Percentiles rank a stretch among this genome's conserved stretches.
phyloP scores from a whole-genome alignment of 1,140 invertebrate genomes.

The Scaptomyza montana region DNA sequence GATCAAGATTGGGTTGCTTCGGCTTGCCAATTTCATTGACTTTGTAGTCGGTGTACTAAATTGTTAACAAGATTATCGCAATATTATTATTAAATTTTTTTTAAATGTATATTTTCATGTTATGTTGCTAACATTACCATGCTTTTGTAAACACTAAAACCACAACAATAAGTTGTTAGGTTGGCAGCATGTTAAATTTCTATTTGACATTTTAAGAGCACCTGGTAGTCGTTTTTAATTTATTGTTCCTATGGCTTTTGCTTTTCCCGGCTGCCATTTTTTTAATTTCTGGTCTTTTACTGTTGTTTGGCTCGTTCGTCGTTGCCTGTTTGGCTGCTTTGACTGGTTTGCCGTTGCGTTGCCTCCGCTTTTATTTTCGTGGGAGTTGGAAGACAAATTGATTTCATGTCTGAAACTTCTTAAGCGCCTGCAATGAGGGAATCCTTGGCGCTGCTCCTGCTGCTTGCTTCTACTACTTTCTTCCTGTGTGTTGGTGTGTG shows the following conservation, averaged over 20 bases:
- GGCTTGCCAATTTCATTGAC: too few species aligned
- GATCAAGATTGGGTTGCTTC: too few species aligned
- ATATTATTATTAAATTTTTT: too few species aligned
- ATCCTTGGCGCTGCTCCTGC: constrained; percentile 49
- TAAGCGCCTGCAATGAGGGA: constrained; percentile 73
- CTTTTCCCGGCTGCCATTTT: constrained; percentile 9
- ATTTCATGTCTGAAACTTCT: constrained; percentile 82
- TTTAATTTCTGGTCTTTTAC: constrained; percentile 24
- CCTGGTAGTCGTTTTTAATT: constrained; percentile 5
- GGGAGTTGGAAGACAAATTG: constrained; percentile 81
- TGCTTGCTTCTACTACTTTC: constrained; percentile 7
- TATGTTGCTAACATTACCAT: too few species aligned
- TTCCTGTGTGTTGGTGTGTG: constrained; percentile 31
- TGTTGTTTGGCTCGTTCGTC: constrained; percentile 22
- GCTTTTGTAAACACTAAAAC: too few species aligned
- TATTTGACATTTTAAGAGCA: constrained; percentile 1
- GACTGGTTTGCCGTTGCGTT: constrained; percentile 28
- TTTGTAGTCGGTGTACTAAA: too few species aligned
- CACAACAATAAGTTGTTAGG: too few species aligned
- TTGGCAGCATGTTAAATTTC: background rate
- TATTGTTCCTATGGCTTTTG: constrained; percentile 13
- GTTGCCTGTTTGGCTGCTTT: constrained; percentile 38
- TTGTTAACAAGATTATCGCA: too few species aligned
- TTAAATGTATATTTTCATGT: too few species aligned
- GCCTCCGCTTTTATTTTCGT: constrained; percentile 74